Base-by-base conservation (phyloP, 2,113 vertebrate species). In the Percopsis transmontana region DNA sequence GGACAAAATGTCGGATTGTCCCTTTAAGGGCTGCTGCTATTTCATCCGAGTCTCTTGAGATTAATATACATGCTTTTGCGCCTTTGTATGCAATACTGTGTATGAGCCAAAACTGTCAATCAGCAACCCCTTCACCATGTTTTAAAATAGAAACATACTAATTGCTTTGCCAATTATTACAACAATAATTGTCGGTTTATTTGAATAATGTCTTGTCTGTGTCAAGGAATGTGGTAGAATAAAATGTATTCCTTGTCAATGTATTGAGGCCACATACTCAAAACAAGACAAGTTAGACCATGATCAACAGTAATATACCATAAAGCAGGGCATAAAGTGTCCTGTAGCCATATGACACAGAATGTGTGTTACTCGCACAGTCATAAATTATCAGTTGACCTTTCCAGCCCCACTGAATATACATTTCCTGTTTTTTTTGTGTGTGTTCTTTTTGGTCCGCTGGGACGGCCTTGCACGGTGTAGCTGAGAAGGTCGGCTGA, bases 81-180 rank as follows among this genome's bases (percentile, higher is more conserved):
- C 33, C 45, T 51, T 45, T 50, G 45, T 41, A 48, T 18, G 38
- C 13, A 13, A 61, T 42, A 48, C 47, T 55, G 54, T 16, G 40
- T 45, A 1, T 33, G 24, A 44, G 42, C 42, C 51, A 1, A 60
- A 2, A 41, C 47, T 55, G 68, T 57, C 74, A 42, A 76, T 77
- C 66, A 79, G 39, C 62, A 75, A 44, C 39, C 13, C 1, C 39
- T 70, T 56, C 53, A 41, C 62, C 41, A 16, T 1, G 41, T 69
- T 60, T 75, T 73, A 85, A 78, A 59, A 81, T 66, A 50, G 66
- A 76, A 76, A 70, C 60, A 71, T 66, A 58, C 64, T 52, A 50
- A 65, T 69, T 74, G 53, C 54, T 42, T 53, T 3, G 1, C 44
- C 59, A 76, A 72, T 81, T 77, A 82, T 72, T 68, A 63, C 66